phyloP scores from a whole-genome alignment of 2,888 invertebrate genomes.

The Xestia rhomboidea region DNA sequence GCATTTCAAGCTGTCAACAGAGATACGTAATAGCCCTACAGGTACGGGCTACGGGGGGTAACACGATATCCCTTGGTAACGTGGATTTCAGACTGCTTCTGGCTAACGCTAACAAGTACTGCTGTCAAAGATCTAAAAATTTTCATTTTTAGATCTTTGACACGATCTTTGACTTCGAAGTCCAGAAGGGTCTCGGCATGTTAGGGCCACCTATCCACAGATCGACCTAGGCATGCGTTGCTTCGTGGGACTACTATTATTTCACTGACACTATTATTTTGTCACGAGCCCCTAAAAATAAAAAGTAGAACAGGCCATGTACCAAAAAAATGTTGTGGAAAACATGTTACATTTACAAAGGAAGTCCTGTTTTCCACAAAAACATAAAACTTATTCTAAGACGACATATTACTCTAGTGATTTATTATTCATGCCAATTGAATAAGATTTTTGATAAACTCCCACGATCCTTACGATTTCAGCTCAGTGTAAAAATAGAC shows the following conservation, averaged over 20 bases:
- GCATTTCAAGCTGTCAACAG: too few species aligned
- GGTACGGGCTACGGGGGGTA: background rate
- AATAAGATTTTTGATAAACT: constrained; percentile 43
- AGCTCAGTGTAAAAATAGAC: constrained; percentile 42
- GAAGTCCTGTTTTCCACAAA: constrained; percentile 1
- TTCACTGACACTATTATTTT: background rate
- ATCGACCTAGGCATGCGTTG: background rate
- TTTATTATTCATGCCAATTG: constrained; percentile 45
- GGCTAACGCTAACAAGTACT: background rate
- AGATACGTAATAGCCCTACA: too few species aligned
- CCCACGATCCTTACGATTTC: constrained; percentile 31
- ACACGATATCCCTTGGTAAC: background rate
- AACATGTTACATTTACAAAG: constrained; percentile 8
- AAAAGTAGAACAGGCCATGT: background rate
- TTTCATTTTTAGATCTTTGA: too few species aligned
- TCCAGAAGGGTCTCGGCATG: background rate
- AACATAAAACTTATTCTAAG: constrained; percentile 30
- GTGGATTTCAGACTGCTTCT: background rate
- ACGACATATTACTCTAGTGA: constrained; percentile 32
- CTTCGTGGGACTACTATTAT: background rate
- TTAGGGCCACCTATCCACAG: background rate
- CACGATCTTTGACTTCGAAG: too few species aligned
- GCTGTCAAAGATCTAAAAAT: too few species aligned
- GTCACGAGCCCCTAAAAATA: background rate
- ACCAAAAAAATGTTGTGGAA: background rate